These are phyloP conservation scores for Sebastes nivosus DNA, from an alignment of 2,797 vertebrate species.

Conservation along the genomic window DNA sequence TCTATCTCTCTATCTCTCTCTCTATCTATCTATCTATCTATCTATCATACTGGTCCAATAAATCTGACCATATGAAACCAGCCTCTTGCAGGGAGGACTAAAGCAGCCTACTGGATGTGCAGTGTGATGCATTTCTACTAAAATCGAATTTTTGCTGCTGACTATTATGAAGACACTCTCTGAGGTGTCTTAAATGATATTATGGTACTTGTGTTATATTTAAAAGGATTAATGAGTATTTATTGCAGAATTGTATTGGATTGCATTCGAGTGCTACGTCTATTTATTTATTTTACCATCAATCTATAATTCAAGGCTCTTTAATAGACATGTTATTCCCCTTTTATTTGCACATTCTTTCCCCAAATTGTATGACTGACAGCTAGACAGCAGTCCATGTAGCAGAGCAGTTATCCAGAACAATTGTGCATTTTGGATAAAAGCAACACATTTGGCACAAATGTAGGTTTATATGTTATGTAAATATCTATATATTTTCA, in stretches of 20 bases:
- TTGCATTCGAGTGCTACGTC: neutral
- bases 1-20: accelerated
- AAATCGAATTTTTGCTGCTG: neutral
- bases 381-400: neutral
- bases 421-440: too few relatives aligned
- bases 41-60: too few relatives aligned
- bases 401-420: too few relatives aligned
- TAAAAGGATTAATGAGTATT: neutral
- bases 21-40: too few relatives aligned
- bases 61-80: neutral
- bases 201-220: neutral
- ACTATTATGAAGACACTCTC: neutral
- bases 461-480: too few relatives aligned
- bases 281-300: neutral
- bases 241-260: neutral
- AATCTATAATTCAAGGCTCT: neutral
- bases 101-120: neutral
- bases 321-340: neutral
- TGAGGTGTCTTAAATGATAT: neutral
- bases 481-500: too few relatives aligned
- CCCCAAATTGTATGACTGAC: neutral
- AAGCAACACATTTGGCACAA: too few relatives aligned
- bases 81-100: neutral
- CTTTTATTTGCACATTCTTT: neutral
- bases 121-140: neutral